Base-by-base conservation (phyloP, 1,140 invertebrate genomes). In the Saccostrea echinata region DNA sequence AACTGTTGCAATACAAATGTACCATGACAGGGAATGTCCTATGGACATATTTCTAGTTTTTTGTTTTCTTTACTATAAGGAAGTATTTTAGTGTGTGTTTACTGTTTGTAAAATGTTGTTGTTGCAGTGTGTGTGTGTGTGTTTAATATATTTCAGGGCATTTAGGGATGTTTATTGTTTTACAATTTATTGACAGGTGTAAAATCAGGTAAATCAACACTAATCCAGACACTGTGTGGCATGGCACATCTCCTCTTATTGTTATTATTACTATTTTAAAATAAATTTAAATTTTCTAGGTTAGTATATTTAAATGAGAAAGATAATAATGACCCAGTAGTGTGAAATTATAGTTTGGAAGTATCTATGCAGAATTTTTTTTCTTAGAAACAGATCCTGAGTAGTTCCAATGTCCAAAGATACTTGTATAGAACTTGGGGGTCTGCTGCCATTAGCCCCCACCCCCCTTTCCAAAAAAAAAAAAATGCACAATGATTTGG, bases 111-210 rank as follows among this genome's bases (percentile, higher is more conserved):
- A 43, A 43, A 43, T 43, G 43, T 8, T 43, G 43, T 43, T 43
- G 43, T 43, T 43, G 43, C 43, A 8, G 43, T 43, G 43, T 43
- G 43, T 43, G 43, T 43, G 61, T 68, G 61, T 68, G 1, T 68
- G 61, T n/a, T n/a, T 68, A 12, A 80, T 43, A 33, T 18, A 33
- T 80, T n/a, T 30, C 43, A 80, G 71, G 43, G 43, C 9, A 35
- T 83, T 51, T 43, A 53, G 52, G 64, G 68, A 27, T 76, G 68
- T 33, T 76, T 27, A 76, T 76, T 76, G 27, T 76, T 27, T 43
- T 76, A 76, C 27, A 27, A 76, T 76, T 33, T 76, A 27, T 76
- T 76, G 68, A 76, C 68, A 76, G 68, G 68, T 76, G 68, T 76
- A 76, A 27, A 33, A 30, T 30, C 68, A 76, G 68, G 68, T 76